Base-by-base conservation (phyloP, 2,797 vertebrate genomes). In the Gadopsis bispinosus region DNA sequence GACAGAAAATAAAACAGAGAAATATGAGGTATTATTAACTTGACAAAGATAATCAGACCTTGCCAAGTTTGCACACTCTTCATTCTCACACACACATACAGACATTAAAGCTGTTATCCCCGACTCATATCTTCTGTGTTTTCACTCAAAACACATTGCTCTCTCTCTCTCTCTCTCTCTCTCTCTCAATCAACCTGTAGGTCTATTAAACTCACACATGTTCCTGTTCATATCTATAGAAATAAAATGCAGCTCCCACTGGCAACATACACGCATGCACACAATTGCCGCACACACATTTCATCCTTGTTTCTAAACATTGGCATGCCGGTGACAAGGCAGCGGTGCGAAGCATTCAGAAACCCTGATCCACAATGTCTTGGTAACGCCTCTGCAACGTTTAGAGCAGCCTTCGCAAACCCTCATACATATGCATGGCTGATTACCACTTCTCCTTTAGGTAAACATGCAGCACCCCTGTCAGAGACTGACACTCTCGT, bases 341-440 rank as follows among this genome's bases (percentile, higher is more conserved):
- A 59, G 71, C 20, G 3, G 65, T 47, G 78, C 63, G 54, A 16
- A 69, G 62, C 41, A 10, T 58, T 74, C 67, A 80, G 56, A 73
- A 60, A 77, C 47, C 65, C 37, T 61, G 55, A 85, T 73, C 48
- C 55, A 70, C 59, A 75, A 62, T 79, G 60, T 80, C 61, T 74
- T 56, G 63, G 61, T 73, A 65, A 84, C 72, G 66, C 79, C 85
- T 87, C 80, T 85, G 80, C 80, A 85, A 78, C 48, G 3, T 84
- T 86, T 77, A 79, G 17, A 80, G 79, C 60, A 31, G 60, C 12
- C 16, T 81, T 84, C 10, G 9, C 58, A 85, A 83, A 53, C 19
- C 22, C 26, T 88, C 72, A 85, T 90, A 61, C 81, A 88, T 89
- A 89, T 87, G 80, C 82, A 83, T 77, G 81, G 31, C 8, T 83